Conservation (phyloP, 2,113 vertebrate species). For the Leucosticte australis region DNA sequence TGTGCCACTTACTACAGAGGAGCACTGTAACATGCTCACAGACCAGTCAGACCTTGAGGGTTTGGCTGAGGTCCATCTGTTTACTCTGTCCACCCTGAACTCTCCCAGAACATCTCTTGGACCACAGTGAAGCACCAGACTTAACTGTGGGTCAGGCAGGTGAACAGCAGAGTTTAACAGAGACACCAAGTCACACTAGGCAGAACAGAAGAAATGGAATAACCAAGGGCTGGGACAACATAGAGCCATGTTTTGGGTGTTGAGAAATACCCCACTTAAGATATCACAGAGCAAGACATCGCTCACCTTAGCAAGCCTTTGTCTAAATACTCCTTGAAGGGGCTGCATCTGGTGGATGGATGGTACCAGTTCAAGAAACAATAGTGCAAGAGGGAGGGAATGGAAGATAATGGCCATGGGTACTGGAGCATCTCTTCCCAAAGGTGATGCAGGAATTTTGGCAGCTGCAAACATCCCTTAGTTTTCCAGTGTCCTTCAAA, state of each 20-base stretch:
- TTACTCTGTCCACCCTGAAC: not conserved
- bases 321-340: not conserved
- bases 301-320: not conserved
- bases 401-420: not conserved
- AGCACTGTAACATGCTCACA: not conserved
- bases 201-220: not conserved
- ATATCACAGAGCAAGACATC: not conserved
- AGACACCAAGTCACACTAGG: not conserved
- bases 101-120: not conserved
- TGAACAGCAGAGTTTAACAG: not conserved
- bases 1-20: not conserved
- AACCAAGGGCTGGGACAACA: not conserved
- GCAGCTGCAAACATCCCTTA: not conserved
- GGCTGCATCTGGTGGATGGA: not conserved
- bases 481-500: not conserved
- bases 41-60: not conserved
- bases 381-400: not conserved
- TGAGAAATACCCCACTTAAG: not conserved
- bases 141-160: not conserved
- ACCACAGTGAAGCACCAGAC: not conserved
- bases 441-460: not conserved
- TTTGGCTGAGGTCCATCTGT: not conserved
- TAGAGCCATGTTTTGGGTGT: fast-evolving
- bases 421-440: not conserved
- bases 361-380: not conserved